Evolutionary conservation across 2,797 vertebrate genomes (phyloP), one percentile per base, ranked within the genome.

Genomic region (Tiaroga cobitis): DNA sequence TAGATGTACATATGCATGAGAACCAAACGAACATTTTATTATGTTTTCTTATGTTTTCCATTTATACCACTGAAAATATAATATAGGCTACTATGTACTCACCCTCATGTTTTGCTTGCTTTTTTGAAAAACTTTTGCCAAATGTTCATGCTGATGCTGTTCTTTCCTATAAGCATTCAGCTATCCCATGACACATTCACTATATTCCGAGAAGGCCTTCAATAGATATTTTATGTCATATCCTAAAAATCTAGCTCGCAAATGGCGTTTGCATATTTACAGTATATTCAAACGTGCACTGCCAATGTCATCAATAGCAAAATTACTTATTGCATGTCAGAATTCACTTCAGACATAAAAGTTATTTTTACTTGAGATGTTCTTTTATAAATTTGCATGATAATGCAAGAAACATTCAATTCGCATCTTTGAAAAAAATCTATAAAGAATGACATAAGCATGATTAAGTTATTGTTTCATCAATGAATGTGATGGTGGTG

Each of bases 401-500:
- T 61, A 24, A 15, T 13, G 51, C 21, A 37, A 69, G 21, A 41
- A 24, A 69, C 21, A 19, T 29, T 63, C 13, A 63, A 15, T 29
- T 73, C 4, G 4, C 70, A 29, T 26, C 15, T 46, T 26, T 72
- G 16, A 1, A 6, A 1, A n/a, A 15, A 2, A 2, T 81, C 5
- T 21, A 69, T 68, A 67, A 81, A 51, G 24, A 51, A 80, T 5
- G 0, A 43, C 18, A 59, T 43, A 4, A 79, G 63, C 29, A 7
- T 65, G 51, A 72, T 63, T 70, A 43, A 75, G 77, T 72, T 21
- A 19, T 76, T 49, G 46, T 24, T 39, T 43, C 15, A 59, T 87
- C 69, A 84, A 49, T 84, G 26, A 81, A 81, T 80, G 72, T 41
- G 43, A 46, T 72, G 18, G 70, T 72, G 18, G 70, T 69, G 54